phyloP scores from a whole-genome alignment of 2,888 invertebrate genomes.

The Yponomeuta malinellus region DNA sequence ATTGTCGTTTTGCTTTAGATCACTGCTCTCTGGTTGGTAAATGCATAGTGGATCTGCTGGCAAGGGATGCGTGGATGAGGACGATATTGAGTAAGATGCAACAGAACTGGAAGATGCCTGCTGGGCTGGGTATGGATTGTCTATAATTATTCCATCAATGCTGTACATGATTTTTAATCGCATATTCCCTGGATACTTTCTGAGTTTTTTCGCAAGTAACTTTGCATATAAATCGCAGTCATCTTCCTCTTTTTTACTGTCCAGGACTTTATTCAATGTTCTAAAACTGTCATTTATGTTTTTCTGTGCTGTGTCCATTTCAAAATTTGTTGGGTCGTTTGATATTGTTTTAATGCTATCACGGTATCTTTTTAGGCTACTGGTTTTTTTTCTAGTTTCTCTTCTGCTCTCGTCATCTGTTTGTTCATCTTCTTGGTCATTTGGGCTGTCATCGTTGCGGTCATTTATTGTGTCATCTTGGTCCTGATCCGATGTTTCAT shows the following conservation, averaged over 20 bases:
- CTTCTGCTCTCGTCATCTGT: neutral
- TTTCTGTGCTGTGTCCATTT: neutral
- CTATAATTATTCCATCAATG: neutral
- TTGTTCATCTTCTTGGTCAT: neutral
- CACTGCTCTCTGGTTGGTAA: neutral
- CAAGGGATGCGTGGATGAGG: neutral
- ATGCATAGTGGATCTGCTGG: neutral
- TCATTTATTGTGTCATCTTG: neutral
- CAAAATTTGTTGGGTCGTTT: neutral
- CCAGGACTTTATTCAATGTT: neutral
- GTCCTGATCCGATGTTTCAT: neutral
- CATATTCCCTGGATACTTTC: neutral
- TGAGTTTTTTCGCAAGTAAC: neutral
- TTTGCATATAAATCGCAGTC: neutral
- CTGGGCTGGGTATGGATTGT: neutral
- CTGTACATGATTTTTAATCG: neutral
- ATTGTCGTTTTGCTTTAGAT: no score
- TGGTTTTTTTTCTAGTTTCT: neutral
- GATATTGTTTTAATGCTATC: neutral
- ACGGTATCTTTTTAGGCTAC: neutral
- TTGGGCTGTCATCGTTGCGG: neutral
- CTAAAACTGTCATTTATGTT: neutral
- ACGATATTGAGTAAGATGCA: neutral
- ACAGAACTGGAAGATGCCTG: neutral
- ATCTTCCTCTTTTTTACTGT: neutral